Percentiles rank a stretch among this genome's conserved stretches.
phyloP scores from a whole-genome alignment of 2,888 invertebrate species.

The Amblyjoppa fuscipennis region DNA sequence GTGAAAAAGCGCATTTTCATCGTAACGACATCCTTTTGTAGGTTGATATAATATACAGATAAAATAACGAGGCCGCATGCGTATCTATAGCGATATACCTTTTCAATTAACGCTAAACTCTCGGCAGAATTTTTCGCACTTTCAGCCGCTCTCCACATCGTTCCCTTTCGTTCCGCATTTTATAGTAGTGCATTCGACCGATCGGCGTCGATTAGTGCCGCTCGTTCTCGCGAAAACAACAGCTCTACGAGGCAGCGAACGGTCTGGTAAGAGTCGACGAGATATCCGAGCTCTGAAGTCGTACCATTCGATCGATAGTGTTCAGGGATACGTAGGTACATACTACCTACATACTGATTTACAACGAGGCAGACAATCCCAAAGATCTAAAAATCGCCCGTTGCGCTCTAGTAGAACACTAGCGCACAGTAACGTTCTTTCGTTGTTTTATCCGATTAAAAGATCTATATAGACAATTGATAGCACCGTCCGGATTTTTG shows the following conservation, averaged over 20 bases:
- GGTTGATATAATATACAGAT: not conserved
- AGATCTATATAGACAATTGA: slow-evolving; percentile 38
- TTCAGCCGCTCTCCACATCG: slow-evolving; percentile 3
- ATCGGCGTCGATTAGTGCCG: slow-evolving; percentile 24
- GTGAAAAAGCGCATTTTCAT: not conserved
- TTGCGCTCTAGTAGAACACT: slow-evolving; percentile 14
- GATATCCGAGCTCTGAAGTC: slow-evolving; percentile 16
- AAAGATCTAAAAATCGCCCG: slow-evolving; percentile 34
- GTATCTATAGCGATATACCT: not conserved
- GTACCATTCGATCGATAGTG: slow-evolving; percentile 22
- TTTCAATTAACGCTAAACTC: not conserved
- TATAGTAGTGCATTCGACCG: slow-evolving; percentile 29
- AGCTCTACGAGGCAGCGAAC: slow-evolving; percentile 21
- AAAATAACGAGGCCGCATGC: not conserved
- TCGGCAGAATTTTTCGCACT: slow-evolving; percentile 7
- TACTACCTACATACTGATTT: slow-evolving; percentile 16
- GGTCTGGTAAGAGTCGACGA: not conserved
- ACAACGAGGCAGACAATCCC: not conserved
- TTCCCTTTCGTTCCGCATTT: slow-evolving; percentile 30
- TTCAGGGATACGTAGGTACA: not conserved
- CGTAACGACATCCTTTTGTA: not conserved
- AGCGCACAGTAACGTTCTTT: not conserved
- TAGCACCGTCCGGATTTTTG: slow-evolving; percentile 13
- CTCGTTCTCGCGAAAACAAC: slow-evolving; percentile 28
- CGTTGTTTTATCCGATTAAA: not conserved